These are phyloP conservation scores for Athripsodes cinereus DNA, from an alignment of 2,888 invertebrate species.

Conservation along the genomic window DNA sequence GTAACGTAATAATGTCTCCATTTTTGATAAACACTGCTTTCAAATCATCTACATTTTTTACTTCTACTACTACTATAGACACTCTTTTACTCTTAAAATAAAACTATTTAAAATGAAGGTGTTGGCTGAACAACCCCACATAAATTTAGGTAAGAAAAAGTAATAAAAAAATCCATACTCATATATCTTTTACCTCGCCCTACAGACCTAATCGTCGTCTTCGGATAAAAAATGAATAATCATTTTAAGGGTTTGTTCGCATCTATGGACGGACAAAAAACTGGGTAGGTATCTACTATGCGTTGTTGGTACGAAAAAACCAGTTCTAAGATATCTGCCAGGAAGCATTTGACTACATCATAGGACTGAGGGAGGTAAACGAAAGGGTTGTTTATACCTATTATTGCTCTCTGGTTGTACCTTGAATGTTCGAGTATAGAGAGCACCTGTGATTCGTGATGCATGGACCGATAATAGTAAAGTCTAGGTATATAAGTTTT, in stretches of 20 bases:
- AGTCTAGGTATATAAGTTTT: too few relatives aligned
- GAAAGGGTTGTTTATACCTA: constrained; percentile 28
- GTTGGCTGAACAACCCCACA: constrained; percentile 18
- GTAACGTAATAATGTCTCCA: too few relatives aligned
- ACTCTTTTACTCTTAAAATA: too few relatives aligned
- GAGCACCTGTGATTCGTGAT: constrained; percentile 21
- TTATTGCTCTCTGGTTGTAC: too few relatives aligned
- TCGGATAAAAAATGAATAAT: constrained; percentile 24
- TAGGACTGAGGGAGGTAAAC: constrained; percentile 22
- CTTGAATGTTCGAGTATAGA: too few relatives aligned
- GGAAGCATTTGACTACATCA: constrained; percentile 26
- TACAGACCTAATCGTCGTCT: constrained; percentile 24
- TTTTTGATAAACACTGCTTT: too few relatives aligned
- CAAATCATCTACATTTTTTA: too few relatives aligned
- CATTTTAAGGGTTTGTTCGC: constrained; percentile 24
- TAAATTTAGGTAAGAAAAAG: constrained; percentile 26
- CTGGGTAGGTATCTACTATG: constrained; percentile 5
- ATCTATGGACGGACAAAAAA: constrained; percentile 21
- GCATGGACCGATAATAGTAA: constrained; percentile 14
- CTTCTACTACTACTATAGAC: too few relatives aligned
- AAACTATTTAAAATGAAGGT: too few relatives aligned
- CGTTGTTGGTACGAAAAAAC: constrained; percentile 21
- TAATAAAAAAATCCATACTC: constrained; percentile 25
- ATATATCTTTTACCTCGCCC: constrained; percentile 19
- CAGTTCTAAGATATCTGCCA: constrained; percentile 26